A percentile compares a stretch with the other conserved stretches of the same genome.
Conservation (phyloP, 2,888 invertebrate genomes). For the Chymomyza caudatula region DNA sequence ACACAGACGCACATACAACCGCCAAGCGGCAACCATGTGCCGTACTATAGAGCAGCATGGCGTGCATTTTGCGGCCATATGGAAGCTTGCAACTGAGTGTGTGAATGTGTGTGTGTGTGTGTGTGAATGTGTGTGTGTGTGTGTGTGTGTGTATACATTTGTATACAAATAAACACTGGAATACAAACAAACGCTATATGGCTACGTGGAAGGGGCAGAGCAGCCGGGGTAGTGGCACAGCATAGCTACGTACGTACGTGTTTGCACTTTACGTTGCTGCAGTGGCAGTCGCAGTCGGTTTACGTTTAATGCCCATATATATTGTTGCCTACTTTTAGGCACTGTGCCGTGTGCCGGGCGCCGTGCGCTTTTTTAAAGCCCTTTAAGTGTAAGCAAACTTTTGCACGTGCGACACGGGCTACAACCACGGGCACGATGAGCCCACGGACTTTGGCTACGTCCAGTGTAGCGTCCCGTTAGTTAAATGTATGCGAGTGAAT, state of each 20-base stretch:
- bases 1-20: conserved; percentile 16
- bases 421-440: conserved; percentile 19
- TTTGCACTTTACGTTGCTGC: conserved; percentile 33
- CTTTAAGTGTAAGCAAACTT: conserved; percentile 66
- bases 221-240: conserved; percentile 1
- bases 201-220: background rate
- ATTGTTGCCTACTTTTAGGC: conserved; percentile 73
- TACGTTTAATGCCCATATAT: conserved; percentile 69
- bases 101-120: background rate
- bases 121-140: conserved; percentile 34
- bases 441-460: background rate
- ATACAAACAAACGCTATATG: conserved; percentile 41
- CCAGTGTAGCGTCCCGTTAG: conserved; percentile 37
- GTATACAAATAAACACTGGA: conserved; percentile 68
- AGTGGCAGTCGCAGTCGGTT: conserved; percentile 37
- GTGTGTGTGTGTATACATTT: conserved; percentile 32
- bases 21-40: conserved; percentile 32
- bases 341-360: conserved; percentile 20
- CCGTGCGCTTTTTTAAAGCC: conserved; percentile 54
- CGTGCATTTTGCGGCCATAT: conserved; percentile 64
- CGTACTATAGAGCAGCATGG: conserved; percentile 41
- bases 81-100: conserved; percentile 9
- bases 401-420: conserved; percentile 52
- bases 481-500: conserved; percentile 55
- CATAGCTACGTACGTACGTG: conserved; percentile 18